Evolutionary conservation across 2,113 vertebrate species (phyloP).

Genomic region (Erpornis zantholeuca): DNA sequence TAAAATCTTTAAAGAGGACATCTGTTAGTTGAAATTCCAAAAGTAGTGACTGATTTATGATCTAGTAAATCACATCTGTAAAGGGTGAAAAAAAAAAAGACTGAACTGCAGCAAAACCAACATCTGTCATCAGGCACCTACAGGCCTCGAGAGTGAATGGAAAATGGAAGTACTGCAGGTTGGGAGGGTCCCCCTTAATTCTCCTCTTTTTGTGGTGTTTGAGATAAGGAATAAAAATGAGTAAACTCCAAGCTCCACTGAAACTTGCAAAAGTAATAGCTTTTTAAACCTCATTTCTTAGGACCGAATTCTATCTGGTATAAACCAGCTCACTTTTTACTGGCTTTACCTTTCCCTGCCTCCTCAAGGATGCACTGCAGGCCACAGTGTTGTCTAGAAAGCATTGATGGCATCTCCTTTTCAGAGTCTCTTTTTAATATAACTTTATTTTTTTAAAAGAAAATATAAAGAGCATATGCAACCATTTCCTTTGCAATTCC

Average conservation of each 20-base stretch:
- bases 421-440: not conserved
- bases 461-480: not conserved
- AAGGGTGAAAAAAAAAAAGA: not conserved
- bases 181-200: not conserved
- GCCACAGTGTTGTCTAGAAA: not conserved
- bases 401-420: not conserved
- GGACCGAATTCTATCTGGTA: not conserved
- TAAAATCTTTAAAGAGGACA: constrained; percentile 55
- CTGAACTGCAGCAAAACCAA: not conserved
- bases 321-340: not conserved
- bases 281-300: constrained; percentile 15
- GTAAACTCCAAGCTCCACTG: not conserved
- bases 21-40: constrained; percentile 51
- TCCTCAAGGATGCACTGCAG: not conserved
- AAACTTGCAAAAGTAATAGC: not conserved
- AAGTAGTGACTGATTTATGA: constrained; percentile 51
- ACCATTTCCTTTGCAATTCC: not conserved
- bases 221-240: constrained; percentile 24
- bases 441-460: not conserved
- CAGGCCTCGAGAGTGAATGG: fast-evolving
- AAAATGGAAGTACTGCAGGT: not conserved
- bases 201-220: not conserved
- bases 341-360: not conserved
- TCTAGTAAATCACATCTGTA: constrained; percentile 56
- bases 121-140: constrained; percentile 30